Conservation (phyloP, 1,140 invertebrate species). For the fruit fly (Drosophila melanogaster) region DNA sequence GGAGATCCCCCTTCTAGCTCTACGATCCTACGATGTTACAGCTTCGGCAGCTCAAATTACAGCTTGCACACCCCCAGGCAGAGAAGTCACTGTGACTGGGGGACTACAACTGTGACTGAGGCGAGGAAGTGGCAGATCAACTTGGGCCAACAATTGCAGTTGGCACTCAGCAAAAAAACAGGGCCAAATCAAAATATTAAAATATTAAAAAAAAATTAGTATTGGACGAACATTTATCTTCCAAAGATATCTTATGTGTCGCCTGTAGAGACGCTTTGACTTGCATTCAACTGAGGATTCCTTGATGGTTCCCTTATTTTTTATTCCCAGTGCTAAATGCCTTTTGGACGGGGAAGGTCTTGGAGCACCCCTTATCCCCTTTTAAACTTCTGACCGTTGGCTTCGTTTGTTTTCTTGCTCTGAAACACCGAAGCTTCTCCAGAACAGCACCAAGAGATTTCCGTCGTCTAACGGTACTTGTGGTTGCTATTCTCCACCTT, state of each 20-base stretch:
- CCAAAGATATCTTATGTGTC: too few relatives aligned
- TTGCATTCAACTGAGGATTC: not conserved
- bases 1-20: not conserved
- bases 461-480: conserved; percentile 49
- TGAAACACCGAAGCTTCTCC: conserved; percentile 4
- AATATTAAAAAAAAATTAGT: too few relatives aligned
- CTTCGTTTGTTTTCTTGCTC: conserved; percentile 55
- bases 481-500: conserved; percentile 20
- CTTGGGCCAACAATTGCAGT: conserved; percentile 15
- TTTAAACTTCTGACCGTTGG: conserved; percentile 52
- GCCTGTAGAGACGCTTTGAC: not conserved
- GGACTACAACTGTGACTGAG: conserved; percentile 13
- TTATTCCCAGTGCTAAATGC: conserved; percentile 4
- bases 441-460: not conserved
- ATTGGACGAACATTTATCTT: too few relatives aligned
- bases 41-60: conserved; percentile 56
- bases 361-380: not conserved
- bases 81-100: conserved; percentile 26
- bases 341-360: conserved; percentile 3
- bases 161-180: not conserved
- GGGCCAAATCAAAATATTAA: not conserved
- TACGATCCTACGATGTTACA: conserved; percentile 20
- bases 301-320: not conserved
- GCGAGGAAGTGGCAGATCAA: conserved; percentile 22
- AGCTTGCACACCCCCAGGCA: conserved; percentile 19